A percentile compares a stretch with the other conserved stretches of the same genome.
phyloP scores from a whole-genome alignment of 2,113 vertebrate species.

The Chaetops frenatus region DNA sequence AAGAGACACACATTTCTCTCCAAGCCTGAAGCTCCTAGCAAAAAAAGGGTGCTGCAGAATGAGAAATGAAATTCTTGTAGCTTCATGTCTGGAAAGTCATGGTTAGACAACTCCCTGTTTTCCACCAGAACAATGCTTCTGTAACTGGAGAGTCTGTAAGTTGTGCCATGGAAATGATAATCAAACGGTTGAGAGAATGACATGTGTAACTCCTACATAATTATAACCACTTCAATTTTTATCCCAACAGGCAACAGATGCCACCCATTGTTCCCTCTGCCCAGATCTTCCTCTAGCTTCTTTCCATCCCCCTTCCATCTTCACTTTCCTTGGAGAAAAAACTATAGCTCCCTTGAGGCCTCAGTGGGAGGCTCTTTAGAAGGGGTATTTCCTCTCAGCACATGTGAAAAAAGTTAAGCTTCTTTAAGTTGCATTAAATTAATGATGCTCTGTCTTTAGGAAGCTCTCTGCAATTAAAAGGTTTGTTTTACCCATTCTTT shows the following conservation, averaged over 20 bases:
- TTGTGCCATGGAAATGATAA: background rate
- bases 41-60: background rate
- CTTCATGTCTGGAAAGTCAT: background rate
- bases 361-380: background rate
- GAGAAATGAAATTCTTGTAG: background rate
- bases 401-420: background rate
- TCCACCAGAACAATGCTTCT: background rate
- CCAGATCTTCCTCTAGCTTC: background rate
- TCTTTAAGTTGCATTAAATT: background rate
- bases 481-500: background rate
- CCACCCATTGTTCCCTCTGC: background rate
- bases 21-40: background rate
- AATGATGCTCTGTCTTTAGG: background rate
- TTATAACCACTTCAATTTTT: background rate
- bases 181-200: background rate
- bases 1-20: background rate
- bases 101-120: background rate
- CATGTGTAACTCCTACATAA: background rate
- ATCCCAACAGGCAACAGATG: background rate
- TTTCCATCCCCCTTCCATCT: background rate
- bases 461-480: background rate
- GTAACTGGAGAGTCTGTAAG: background rate
- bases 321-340: background rate
- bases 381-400: background rate
- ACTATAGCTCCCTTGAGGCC: fast-evolving